Conservation (phyloP, 2,113 vertebrate species). For the Indicator maculatus region DNA sequence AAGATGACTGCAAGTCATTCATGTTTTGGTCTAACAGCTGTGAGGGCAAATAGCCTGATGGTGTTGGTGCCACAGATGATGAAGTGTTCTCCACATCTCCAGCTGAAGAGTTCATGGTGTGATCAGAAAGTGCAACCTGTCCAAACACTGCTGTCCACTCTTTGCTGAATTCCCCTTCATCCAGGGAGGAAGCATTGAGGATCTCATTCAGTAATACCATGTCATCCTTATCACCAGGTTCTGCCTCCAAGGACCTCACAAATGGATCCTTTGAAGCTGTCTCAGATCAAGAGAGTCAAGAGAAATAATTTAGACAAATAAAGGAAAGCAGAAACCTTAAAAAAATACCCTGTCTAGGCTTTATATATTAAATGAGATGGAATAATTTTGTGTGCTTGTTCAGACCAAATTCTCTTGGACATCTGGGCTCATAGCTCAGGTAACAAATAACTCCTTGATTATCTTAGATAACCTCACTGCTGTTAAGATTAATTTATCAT, state of each 20-base stretch:
- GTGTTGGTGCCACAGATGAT: neutral
- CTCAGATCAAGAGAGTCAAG: neutral
- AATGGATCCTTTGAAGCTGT: constrained; percentile 72
- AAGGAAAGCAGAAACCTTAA: neutral
- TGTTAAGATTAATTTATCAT: neutral
- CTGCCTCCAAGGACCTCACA: constrained; percentile 65
- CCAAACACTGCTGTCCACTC: constrained; percentile 92
- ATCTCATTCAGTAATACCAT: constrained; percentile 89
- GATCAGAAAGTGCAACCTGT: constrained; percentile 62
- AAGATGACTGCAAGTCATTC: constrained; percentile 81
- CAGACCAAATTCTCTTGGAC: neutral
- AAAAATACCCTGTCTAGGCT: neutral
- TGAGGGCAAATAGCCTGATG: constrained; percentile 89
- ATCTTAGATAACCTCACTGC: neutral
- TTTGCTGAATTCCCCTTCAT: constrained; percentile 84
- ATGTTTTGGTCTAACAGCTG: constrained; percentile 92
- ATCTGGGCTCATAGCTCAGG: neutral
- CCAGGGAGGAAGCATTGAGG: constrained; percentile 83
- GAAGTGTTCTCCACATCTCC: constrained; percentile 72
- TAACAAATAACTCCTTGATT: neutral
- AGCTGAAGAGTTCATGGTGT: neutral
- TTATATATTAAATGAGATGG: neutral
- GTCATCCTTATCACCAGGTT: constrained; percentile 81
- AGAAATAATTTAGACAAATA: neutral
- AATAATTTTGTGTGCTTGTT: neutral